Conservation (phyloP, 2,113 vertebrate species). For the Ploceus nigricollis region DNA sequence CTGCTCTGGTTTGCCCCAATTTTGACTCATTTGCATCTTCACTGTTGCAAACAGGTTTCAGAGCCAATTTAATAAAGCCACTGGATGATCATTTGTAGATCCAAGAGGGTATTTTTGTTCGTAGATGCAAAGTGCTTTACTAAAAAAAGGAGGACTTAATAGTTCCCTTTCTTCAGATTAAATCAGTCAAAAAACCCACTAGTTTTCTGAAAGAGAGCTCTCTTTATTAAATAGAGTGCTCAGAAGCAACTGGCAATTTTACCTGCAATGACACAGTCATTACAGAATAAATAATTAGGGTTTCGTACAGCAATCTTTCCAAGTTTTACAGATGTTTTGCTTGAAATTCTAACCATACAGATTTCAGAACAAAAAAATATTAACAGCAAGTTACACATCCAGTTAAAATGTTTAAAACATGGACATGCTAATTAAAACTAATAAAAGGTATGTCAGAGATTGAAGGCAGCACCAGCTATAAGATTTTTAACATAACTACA, state of each 20-base stretch:
- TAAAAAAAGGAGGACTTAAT: not conserved
- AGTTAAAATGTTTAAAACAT: not conserved
- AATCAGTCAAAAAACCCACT: not conserved
- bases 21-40: not conserved
- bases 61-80: not conserved
- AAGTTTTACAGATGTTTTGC: not conserved
- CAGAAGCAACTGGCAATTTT: not conserved
- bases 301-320: not conserved
- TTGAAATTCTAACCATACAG: not conserved
- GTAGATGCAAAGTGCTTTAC: not conserved
- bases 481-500: not conserved
- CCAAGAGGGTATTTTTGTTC: not conserved
- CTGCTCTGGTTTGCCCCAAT: not conserved
- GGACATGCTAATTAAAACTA: not conserved
- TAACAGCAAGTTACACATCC: not conserved
- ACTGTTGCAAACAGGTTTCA: not conserved
- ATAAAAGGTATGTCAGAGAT: not conserved
- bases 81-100: not conserved
- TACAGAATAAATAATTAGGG: constrained; percentile 8
- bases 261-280: not conserved
- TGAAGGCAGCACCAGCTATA: not conserved
- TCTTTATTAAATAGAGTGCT: not conserved
- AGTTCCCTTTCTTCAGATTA: not conserved
- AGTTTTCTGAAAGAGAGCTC: not conserved
- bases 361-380: not conserved